Percentiles rank a stretch among this genome's conserved stretches.
Evolutionary conservation across 2,888 invertebrate species (phyloP).

Genomic region (Ectemnius continuus): DNA sequence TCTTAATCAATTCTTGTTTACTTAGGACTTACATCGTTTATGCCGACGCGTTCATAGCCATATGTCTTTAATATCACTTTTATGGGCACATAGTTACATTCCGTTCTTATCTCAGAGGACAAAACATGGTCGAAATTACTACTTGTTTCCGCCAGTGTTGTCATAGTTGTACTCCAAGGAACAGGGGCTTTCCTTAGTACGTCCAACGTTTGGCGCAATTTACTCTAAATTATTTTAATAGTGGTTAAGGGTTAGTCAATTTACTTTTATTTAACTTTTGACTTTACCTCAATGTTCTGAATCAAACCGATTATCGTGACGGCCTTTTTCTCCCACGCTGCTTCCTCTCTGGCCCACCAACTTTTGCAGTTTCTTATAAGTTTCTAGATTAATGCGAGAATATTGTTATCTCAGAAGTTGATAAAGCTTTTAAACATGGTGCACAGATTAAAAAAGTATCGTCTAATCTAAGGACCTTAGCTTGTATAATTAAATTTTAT

Average conservation of each 20-base stretch:
- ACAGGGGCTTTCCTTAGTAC: slow-evolving; percentile 74
- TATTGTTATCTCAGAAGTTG: neutral
- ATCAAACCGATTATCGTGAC: slow-evolving; percentile 68
- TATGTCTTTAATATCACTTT: slow-evolving; percentile 78
- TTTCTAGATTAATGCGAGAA: slow-evolving; percentile 52
- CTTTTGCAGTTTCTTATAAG: slow-evolving; percentile 65
- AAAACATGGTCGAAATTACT: slow-evolving; percentile 72
- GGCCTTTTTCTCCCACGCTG: slow-evolving; percentile 74
- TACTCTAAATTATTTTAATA: slow-evolving; percentile 59
- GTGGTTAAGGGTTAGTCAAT: too few relatives aligned
- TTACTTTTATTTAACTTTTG: neutral
- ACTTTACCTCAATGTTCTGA: slow-evolving; percentile 66
- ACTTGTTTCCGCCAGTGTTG: slow-evolving; percentile 67
- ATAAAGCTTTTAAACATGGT: neutral
- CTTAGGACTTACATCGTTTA: slow-evolving; percentile 69
- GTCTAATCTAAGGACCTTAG: neutral
- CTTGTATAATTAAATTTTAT: slow-evolving; percentile 6
- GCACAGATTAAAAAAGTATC: too few relatives aligned
- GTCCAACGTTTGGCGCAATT: slow-evolving; percentile 69
- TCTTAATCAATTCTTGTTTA: slow-evolving; percentile 8
- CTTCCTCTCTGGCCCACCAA: slow-evolving; percentile 74
- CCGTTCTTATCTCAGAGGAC: slow-evolving; percentile 72
- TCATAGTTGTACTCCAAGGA: slow-evolving; percentile 75
- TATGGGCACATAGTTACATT: slow-evolving; percentile 75
- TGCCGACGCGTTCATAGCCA: slow-evolving; percentile 73